Evolutionary conservation across 2,113 vertebrate genomes (phyloP), one percentile per base, ranked within the genome.

Genomic region (Anarrhichthys ocellatus): DNA sequence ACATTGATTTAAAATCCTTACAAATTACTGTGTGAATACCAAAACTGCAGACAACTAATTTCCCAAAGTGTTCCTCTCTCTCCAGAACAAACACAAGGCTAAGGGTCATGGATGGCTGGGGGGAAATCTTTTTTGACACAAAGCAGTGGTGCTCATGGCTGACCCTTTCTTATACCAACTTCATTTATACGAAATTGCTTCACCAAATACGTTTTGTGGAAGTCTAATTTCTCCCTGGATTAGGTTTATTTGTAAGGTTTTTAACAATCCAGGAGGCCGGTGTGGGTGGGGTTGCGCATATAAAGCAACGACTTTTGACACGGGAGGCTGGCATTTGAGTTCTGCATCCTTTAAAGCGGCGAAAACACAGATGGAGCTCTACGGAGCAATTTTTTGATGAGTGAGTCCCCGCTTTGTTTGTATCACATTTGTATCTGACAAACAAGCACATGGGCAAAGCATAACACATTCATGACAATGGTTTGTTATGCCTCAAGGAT

Each of bases 1-100:
- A 68, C 13, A 74, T 13, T 66, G 15, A 73, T 29, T 63, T 48
- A 9, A 65, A 46, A 36, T 61, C 7, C 34, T 66, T 13, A 17
- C 24, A 56, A 72, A 56, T 40, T 18, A 50, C 9, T 71, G 50
- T 15, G 29, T 50, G 9, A 40, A 54, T n/a, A 9, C 34, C 36
- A 78, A 59, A 46, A 29, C 9, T 18, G 38, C 44, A 70, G 9
- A 48, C 34, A 71, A 32, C 17, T 71, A 52, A 46, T 63, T 52
- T 17, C 27, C 32, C 34, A 40, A 36, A 65, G 13, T 13, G 14
- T 11, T 54, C 42, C 6, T n/a, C 8, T 80, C 42, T 46, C 52
- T 56, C 29, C 14, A 36, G 14, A 73, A 66, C 9, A 66, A 73
- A 66, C 61, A 73, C 13, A 17, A 67, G 54, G 44, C 9, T 36